These are phyloP conservation scores for Zaprionus capensis DNA, from an alignment of 1,140 invertebrate genomes.

Conservation along the genomic window DNA sequence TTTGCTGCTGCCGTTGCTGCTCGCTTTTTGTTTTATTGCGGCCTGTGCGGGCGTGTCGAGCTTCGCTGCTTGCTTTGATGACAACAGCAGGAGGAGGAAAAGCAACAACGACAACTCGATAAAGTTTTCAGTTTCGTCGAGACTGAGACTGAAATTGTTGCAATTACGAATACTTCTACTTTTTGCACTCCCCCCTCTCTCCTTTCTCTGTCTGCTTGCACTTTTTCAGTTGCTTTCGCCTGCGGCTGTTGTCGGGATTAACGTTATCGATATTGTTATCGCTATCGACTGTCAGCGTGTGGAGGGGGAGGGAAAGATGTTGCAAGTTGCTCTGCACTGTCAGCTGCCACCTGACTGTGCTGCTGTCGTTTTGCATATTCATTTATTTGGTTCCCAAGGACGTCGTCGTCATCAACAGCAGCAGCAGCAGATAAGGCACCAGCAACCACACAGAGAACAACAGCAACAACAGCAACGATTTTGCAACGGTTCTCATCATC, in stretches of 20 bases:
- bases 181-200: not conserved
- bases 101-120: constrained; percentile 37
- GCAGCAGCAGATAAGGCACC: constrained; percentile 1
- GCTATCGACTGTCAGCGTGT: constrained; percentile 49
- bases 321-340: not conserved
- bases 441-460: constrained; percentile 2
- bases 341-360: constrained; percentile 14
- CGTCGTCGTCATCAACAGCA: constrained; percentile 34
- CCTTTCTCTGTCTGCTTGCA: constrained; percentile 34
- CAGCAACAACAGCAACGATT: constrained; percentile 34
- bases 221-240: constrained; percentile 28
- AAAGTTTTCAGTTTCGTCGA: constrained; percentile 64
- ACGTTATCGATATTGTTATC: constrained; percentile 40
- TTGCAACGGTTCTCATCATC: constrained; percentile 75
- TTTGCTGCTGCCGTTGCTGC: constrained; percentile 16
- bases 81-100: constrained; percentile 8
- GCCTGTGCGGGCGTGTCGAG: constrained; percentile 60
- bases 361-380: constrained; percentile 50
- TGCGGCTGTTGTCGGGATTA: constrained; percentile 18
- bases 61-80: constrained; percentile 43
- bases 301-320: not conserved
- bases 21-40: constrained; percentile 70
- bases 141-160: constrained; percentile 63
- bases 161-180: constrained; percentile 63
- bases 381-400: constrained; percentile 42